Conservation (phyloP, 2,888 invertebrate species). For the Apeira syringaria region DNA sequence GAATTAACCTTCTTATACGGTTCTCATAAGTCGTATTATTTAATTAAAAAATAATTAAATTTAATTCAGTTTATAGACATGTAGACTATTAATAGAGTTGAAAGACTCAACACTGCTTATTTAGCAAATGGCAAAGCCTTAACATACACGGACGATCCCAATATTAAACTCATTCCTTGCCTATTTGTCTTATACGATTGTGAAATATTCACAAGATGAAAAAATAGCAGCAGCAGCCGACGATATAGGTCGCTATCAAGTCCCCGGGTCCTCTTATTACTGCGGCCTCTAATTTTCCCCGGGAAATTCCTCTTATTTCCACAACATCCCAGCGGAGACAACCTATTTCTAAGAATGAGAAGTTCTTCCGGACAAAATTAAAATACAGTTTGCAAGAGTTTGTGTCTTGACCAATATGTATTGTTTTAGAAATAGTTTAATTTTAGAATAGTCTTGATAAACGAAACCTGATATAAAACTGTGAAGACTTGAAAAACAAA, state of each 20-base stretch:
- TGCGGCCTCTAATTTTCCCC: slow-evolving; percentile 70
- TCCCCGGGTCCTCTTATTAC: slow-evolving; percentile 70
- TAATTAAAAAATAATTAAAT: too few relatives aligned
- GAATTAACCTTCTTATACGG: too few relatives aligned
- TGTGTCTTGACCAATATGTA: neutral
- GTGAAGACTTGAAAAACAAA: too few relatives aligned
- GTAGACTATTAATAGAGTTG: too few relatives aligned
- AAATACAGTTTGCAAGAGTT: slow-evolving; percentile 28
- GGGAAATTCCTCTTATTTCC: slow-evolving; percentile 63
- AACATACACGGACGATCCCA: too few relatives aligned
- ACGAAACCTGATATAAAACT: too few relatives aligned
- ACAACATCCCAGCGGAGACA: slow-evolving; percentile 47
- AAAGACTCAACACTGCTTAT: too few relatives aligned
- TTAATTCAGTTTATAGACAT: too few relatives aligned
- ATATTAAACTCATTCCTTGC: neutral
- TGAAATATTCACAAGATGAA: slow-evolving; percentile 59
- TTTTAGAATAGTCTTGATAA: too few relatives aligned
- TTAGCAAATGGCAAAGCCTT: too few relatives aligned
- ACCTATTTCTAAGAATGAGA: slow-evolving; percentile 51
- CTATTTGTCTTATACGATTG: too few relatives aligned
- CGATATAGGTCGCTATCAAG: slow-evolving; percentile 70
- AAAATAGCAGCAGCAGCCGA: slow-evolving; percentile 62
- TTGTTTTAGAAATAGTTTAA: slow-evolving; percentile 6
- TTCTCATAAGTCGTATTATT: too few relatives aligned
- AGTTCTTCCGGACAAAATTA: slow-evolving; percentile 43